phyloP scores from a whole-genome alignment of 2,113 vertebrate species.

The Tenebrosternarchus preto region DNA sequence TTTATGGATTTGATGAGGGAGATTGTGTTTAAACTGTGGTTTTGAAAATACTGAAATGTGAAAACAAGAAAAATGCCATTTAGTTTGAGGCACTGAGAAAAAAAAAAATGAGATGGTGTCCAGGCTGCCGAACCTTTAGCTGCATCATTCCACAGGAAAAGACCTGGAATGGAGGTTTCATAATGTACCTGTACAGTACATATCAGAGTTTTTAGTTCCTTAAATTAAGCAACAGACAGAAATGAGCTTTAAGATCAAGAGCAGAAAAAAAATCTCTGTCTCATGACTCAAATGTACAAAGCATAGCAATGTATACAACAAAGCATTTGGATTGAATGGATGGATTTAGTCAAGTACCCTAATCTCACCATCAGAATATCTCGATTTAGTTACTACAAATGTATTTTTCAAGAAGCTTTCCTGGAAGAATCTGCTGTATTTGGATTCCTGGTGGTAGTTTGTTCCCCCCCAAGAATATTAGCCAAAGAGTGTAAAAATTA shows the following conservation, averaged over 20 bases:
- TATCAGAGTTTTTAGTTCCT: constrained; percentile 24
- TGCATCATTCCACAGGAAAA: constrained; percentile 4
- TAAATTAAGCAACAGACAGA: neutral
- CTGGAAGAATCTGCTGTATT: neutral
- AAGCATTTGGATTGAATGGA: neutral
- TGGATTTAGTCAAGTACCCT: constrained; percentile 26
- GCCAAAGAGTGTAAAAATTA: neutral
- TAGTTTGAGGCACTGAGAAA: neutral
- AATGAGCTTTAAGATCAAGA: constrained; percentile 41
- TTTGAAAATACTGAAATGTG: too few relatives aligned
- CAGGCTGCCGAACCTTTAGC: neutral
- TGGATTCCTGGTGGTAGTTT: neutral
- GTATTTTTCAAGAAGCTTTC: neutral
- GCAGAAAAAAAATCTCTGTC: constrained; percentile 45
- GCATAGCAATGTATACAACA: constrained; percentile 24
- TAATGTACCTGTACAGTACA: neutral
- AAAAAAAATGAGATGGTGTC: neutral
- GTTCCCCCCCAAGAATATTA: neutral
- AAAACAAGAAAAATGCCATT: neutral
- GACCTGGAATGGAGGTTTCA: neutral
- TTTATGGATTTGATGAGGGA: too few relatives aligned
- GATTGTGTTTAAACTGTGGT: too few relatives aligned
- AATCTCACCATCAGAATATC: constrained; percentile 14
- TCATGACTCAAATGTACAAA: constrained; percentile 43
- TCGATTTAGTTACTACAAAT: constrained; percentile 5